Evolutionary conservation across 2,888 invertebrate genomes (phyloP), one percentile per base, ranked within the genome.

Genomic region (Argyresthia albistria): DNA sequence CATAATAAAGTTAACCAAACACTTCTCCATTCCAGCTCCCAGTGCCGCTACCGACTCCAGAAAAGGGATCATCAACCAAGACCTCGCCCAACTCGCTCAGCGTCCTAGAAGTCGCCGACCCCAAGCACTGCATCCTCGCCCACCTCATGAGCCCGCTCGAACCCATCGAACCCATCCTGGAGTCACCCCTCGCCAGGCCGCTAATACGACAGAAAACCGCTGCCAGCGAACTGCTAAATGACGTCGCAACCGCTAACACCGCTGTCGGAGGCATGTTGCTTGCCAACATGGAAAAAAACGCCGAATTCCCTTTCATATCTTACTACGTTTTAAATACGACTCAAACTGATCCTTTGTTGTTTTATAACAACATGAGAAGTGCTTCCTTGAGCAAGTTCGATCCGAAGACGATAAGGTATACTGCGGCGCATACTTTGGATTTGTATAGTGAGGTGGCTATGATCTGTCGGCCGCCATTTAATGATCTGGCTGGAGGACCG

Each of bases 131-230:
- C 79, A 93, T 96, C 65, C 83, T 96, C 57, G 95, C 95, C 51
- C 96, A 97, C 73, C 89, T 97, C 61, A 96, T 96, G 96, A 95
- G 95, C 63, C 95, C 95, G 0, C 73, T 96, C 67, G 95, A 95
- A 72, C 92, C 96, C 1, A 92, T 96, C 60, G 95, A 95, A 76
- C 95, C 96, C 7, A 89, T 95, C 52, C 80, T 96, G 64, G 96
- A 96, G 77, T 95, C 96, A 4, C 96, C 96, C 0, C 86, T 95
- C 54, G 90, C 94, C 25, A 93, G 93, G 74, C 95, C 96, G 1
- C 76, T 95, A 60, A 89, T 93, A 53, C 91, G 93, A 65, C 96
- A 96, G 76, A 91, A 93, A 62, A 87, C 91, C 16, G 93, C 93
- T 0, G 95, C 95, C 4, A 91, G 91, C 0, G 95, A 95, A 62